Evolutionary conservation across 2,888 invertebrate genomes (phyloP).

Genomic region (Scaptomyza cyrtandrae): DNA sequence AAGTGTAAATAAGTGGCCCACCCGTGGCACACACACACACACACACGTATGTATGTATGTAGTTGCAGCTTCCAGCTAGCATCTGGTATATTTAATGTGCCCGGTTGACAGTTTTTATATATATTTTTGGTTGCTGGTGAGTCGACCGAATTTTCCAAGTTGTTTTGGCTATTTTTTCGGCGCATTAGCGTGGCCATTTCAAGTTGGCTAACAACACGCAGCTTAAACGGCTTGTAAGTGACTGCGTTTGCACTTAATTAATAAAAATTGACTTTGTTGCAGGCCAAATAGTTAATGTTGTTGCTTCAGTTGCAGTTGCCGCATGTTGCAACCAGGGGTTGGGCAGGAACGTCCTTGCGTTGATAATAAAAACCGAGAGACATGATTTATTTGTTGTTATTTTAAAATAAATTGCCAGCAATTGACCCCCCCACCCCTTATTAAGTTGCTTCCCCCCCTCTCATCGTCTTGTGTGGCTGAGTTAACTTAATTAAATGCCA

Average conservation of each 20-base stretch:
- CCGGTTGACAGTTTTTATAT: constrained; percentile 54
- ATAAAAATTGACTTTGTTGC: constrained; percentile 75
- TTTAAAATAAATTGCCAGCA: constrained; percentile 61
- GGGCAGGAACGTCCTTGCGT: constrained; percentile 64
- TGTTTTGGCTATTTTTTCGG: constrained; percentile 24
- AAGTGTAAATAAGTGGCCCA: constrained; percentile 64
- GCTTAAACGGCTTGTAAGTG: constrained; percentile 78
- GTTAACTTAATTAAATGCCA: constrained; percentile 79
- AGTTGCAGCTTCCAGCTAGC: constrained; percentile 12
- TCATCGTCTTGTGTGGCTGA: constrained; percentile 3
- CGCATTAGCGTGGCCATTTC: constrained; percentile 74
- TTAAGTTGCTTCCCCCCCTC: not conserved
- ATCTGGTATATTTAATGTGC: constrained; percentile 47
- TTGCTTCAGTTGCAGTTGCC: constrained; percentile 4
- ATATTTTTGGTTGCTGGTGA: not conserved
- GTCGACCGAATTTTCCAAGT: constrained; percentile 32
- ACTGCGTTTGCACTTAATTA: constrained; percentile 79
- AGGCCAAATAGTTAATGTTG: constrained; percentile 33
- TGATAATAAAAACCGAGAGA: constrained; percentile 16
- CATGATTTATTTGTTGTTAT: constrained; percentile 56
- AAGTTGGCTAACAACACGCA: constrained; percentile 76
- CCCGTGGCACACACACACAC: constrained; percentile 11
- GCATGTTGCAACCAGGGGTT: constrained; percentile 42
- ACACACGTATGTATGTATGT: not conserved
- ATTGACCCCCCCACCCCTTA: not conserved